phyloP scores from a whole-genome alignment of 2,797 vertebrate species.

The Natrix natrix region DNA sequence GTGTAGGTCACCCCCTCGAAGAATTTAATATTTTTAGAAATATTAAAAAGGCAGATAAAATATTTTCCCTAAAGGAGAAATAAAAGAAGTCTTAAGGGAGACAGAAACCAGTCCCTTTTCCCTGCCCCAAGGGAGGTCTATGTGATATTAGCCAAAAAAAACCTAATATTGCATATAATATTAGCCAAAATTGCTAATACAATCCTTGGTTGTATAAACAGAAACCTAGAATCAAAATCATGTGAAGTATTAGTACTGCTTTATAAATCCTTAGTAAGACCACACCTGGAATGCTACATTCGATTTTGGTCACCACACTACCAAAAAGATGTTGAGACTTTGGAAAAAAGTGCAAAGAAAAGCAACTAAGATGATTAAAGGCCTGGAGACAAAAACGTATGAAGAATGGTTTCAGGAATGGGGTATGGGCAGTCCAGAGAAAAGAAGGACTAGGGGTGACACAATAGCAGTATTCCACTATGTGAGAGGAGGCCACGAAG shows the following conservation, averaged over 20 bases:
- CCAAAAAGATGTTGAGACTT: not conserved
- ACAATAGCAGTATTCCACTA: not conserved
- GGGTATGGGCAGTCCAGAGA: no score
- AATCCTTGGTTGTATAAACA: not conserved
- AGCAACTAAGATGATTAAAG: not conserved
- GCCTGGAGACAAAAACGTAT: no score
- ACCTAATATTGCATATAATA: not conserved
- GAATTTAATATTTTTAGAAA: no score
- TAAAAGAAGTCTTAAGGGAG: no score
- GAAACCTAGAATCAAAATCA: not conserved
- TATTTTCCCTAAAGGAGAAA: no score
- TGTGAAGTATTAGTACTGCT: not conserved
- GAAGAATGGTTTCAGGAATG: no score
- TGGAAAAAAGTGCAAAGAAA: not conserved
- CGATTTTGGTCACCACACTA: not conserved
- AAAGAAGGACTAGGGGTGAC: not conserved
- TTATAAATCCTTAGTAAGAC: not conserved
- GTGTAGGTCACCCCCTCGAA: no score
- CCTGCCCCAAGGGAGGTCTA: no score
- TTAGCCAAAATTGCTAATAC: not conserved
- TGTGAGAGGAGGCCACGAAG: not conserved
- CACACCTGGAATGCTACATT: not conserved
- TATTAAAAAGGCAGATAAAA: no score
- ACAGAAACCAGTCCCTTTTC: no score
- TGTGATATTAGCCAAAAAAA: not conserved